Percentiles rank a stretch among this genome's conserved stretches.
Conservation (phyloP, 2,888 invertebrate species). For the Dexiosoma caninum region DNA sequence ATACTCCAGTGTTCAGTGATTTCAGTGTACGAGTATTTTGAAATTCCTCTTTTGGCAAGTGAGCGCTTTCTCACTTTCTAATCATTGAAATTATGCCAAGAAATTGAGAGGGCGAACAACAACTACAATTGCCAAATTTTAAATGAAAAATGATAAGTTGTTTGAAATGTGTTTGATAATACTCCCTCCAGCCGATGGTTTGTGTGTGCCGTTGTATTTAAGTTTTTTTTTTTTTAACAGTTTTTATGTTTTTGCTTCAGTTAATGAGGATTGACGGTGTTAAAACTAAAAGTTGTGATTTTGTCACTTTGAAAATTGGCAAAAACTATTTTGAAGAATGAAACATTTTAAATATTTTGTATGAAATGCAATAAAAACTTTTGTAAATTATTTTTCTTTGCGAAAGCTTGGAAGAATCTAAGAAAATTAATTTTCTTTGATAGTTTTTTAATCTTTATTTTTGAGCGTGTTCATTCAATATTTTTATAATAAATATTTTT, state of each 20-base stretch:
- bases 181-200: not conserved
- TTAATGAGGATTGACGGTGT: constrained; percentile 63
- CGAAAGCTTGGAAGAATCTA: too few species aligned
- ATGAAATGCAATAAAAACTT: not conserved
- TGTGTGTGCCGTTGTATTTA: not conserved
- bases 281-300: constrained; percentile 76
- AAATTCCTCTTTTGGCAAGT: constrained; percentile 39
- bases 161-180: constrained; percentile 12
- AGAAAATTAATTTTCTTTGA: too few species aligned
- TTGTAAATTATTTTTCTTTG: too few species aligned
- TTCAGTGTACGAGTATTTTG: constrained; percentile 6
- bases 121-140: not conserved
- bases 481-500: too few species aligned
- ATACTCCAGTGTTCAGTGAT: constrained; percentile 23
- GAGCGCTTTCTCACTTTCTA: constrained; percentile 35
- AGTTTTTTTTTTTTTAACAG: constrained; percentile 4
- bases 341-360: constrained; percentile 6
- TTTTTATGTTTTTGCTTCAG: constrained; percentile 21
- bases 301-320: constrained; percentile 75
- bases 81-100: constrained; percentile 61
- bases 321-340: constrained; percentile 53
- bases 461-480: too few species aligned
- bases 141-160: constrained; percentile 36
- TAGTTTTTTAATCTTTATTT: too few species aligned
- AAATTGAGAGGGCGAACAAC: constrained; percentile 20